These are phyloP conservation scores for Hyles lineata DNA, from an alignment of 2,888 invertebrate genomes.

Conservation along the genomic window DNA sequence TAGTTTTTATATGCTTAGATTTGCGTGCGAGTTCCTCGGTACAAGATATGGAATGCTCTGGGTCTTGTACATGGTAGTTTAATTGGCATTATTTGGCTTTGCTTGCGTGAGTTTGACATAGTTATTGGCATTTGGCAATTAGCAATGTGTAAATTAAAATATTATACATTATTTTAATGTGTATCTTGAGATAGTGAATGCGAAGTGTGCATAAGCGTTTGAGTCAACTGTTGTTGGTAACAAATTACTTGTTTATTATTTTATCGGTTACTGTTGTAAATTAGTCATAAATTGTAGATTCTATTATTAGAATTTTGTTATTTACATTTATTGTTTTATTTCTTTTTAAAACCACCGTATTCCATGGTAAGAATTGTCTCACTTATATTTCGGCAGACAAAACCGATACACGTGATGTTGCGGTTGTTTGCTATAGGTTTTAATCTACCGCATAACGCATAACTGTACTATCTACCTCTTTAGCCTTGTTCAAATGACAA, in stretches of 20 bases:
- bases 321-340: conserved; percentile 42
- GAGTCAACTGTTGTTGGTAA: neutral
- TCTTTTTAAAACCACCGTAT: neutral
- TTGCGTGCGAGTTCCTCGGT: neutral
- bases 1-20: neutral
- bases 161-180: neutral
- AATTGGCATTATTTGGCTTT: neutral
- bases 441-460: no score
- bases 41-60: neutral
- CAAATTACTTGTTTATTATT: conserved; percentile 28
- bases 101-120: neutral
- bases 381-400: no score
- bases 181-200: neutral
- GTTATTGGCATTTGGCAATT: neutral
- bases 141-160: conserved; percentile 21
- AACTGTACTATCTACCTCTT: no score
- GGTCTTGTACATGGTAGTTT: neutral
- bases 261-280: conserved; percentile 38
- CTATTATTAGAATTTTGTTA: conserved; percentile 45
- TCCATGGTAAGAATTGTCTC: no score
- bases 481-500: no score
- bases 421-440: no score
- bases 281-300: conserved; percentile 36
- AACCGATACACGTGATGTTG: no score
- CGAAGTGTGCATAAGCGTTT: conserved; percentile 6